Base-by-base conservation (phyloP, 2,113 vertebrate species). In the Hippocampus barbouri region DNA sequence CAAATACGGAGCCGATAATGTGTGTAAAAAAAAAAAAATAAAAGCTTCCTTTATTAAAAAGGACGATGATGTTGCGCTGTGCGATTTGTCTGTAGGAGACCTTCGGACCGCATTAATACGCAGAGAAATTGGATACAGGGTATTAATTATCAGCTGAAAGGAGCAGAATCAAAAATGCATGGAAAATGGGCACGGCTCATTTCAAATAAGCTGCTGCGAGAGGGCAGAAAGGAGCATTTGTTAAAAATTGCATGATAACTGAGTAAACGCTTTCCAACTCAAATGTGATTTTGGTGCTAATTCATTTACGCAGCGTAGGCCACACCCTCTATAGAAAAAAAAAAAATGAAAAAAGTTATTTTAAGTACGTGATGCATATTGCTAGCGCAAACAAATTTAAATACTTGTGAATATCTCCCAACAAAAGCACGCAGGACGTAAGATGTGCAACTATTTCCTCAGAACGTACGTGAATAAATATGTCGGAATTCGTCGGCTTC, bases 101-200 rank as follows among this genome's bases (percentile, higher is more conserved):
- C 15, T 41, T 43, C 53, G 21, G 15, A 67, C 8, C 3, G 11
- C n/a, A 51, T 27, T 30, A 64, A 41, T 25, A 47, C 23, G 15
- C 34, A 2, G 49, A 71, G 54, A 63, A 71, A 71, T 47, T 65
- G 21, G 34, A 56, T 66, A 25, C 43, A 66, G 5, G 27, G 25
- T 62, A 69, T 20, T 30, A 60, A 71, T 68, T 34, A 66, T 34
- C 18, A 73, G 7, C 27, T 41, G 56, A 66, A 63, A 65, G 23
- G 27, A 70, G 34, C 14, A 40, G 51, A 49, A 57, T 74, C 15
- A 68, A 16, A 69, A 40, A 56, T 64, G 66, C 43, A 80, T 63
- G 47, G 30, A 71, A 49, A 70, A 51, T 15, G 27, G 25, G 51
- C 16, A 41, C 18, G 40, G 2, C 3, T 45, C 12, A 72, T 60